Conservation (phyloP, 2,888 invertebrate genomes). For the Drosophila neotestacea region DNA sequence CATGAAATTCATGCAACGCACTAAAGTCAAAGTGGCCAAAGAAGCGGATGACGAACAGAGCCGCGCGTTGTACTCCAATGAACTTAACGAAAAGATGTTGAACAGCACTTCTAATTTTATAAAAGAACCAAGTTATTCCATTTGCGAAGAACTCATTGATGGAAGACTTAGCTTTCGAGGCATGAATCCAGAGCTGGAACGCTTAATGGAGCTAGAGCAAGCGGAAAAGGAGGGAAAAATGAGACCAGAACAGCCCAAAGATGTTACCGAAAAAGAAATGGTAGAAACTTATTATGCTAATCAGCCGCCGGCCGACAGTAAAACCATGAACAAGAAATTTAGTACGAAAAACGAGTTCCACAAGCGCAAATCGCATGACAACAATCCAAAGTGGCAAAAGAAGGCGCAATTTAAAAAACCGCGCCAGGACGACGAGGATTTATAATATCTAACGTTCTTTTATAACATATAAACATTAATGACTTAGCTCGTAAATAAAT, state of each 20-base stretch:
- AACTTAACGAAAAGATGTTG: constrained; percentile 91
- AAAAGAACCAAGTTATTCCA: constrained; percentile 90
- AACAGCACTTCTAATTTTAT: constrained; percentile 88
- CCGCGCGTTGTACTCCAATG: constrained; percentile 89
- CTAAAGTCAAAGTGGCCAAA: constrained; percentile 89
- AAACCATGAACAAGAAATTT: constrained; percentile 86
- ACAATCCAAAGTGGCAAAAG: constrained; percentile 15
- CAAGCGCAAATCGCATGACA: constrained; percentile 47
- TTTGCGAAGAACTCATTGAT: constrained; percentile 92
- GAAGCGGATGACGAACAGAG: constrained; percentile 88
- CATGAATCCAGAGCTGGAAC: constrained; percentile 96
- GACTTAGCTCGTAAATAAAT: constrained; percentile 38
- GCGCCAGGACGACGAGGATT: constrained; percentile 50
- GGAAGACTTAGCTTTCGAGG: constrained; percentile 96
- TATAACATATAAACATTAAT: constrained; percentile 24
- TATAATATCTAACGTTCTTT: constrained; percentile 3
- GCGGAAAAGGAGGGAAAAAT: constrained; percentile 67
- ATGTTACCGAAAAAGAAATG: constrained; percentile 89
- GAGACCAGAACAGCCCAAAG: constrained; percentile 86
- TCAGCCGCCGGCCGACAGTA: constrained; percentile 78
- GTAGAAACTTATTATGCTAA: constrained; percentile 86
- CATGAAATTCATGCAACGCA: constrained; percentile 93
- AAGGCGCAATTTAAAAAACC: constrained; percentile 58
- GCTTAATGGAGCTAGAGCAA: constrained; percentile 89
- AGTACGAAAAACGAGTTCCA: constrained; percentile 62